Conservation (phyloP, 2,797 vertebrate species). For the Notamacropus eugenii region DNA sequence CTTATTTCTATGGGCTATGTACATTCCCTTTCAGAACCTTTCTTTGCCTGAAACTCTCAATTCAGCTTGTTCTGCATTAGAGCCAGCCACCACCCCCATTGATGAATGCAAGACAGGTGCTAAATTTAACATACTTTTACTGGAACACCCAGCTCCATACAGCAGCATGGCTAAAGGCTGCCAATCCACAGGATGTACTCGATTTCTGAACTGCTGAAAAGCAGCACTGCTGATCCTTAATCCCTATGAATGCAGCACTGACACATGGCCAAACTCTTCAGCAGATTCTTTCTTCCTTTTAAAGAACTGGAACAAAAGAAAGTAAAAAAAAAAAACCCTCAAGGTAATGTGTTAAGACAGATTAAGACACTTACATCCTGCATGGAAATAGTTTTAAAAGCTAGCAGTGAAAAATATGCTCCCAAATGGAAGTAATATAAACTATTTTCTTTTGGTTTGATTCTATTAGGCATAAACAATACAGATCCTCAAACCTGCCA, state of each 20-base stretch:
- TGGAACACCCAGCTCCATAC: not conserved
- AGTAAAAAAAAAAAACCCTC: conserved; percentile 58
- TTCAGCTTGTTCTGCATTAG: conserved; percentile 52
- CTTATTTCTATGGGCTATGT: conserved; percentile 1
- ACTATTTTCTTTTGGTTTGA: not conserved
- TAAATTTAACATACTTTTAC: conserved; percentile 67
- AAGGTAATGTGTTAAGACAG: conserved; percentile 59
- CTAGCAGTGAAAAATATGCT: not conserved
- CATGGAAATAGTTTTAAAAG: conserved; percentile 47
- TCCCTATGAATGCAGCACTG: conserved; percentile 65
- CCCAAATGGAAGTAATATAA: not conserved
- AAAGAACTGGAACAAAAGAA: conserved; percentile 59
- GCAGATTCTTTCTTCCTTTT: conserved; percentile 57
- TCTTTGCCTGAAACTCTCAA: conserved; percentile 62
- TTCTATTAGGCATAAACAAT: not conserved
- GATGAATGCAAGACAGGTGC: conserved; percentile 59
- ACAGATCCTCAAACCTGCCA: not conserved
- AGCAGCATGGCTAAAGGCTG: conserved; percentile 35
- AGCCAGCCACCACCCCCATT: conserved; percentile 44
- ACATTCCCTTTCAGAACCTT: conserved; percentile 37
- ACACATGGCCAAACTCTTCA: conserved; percentile 51
- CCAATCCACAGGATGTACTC: conserved; percentile 43
- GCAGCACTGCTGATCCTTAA: conserved; percentile 59
- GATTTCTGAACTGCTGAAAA: conserved; percentile 66
- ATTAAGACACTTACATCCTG: conserved; percentile 21